A percentile compares a stretch with the other conserved stretches of the same genome.
Conservation (phyloP, 2,797 vertebrate genomes). For the Hemibagrus guttatus region DNA sequence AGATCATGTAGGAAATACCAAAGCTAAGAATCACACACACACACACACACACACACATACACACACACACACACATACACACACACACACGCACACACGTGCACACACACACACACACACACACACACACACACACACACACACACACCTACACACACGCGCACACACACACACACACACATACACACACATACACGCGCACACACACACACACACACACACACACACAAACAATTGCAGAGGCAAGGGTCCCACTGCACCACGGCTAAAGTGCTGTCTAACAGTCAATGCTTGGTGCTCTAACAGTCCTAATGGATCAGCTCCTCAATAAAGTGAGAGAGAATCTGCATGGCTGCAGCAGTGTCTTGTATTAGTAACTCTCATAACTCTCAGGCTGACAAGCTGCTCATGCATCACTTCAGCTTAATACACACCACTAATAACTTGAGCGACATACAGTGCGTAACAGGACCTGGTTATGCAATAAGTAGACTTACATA, state of each 20-base stretch:
- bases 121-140: not conserved
- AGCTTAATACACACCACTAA: constrained; percentile 6
- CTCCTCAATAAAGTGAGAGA: constrained; percentile 43
- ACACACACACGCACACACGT: not conserved
- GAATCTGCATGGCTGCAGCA: constrained; percentile 31
- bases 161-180: constrained; percentile 20
- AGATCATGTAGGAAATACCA: constrained; percentile 37
- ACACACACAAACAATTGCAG: not conserved
- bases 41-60: constrained; percentile 5
- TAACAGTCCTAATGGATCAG: constrained; percentile 45
- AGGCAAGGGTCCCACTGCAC: constrained; percentile 12
- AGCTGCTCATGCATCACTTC: constrained; percentile 8
- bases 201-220: constrained; percentile 16
- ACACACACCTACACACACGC: too few species aligned
- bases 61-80: not conserved
- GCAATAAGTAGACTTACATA: not conserved
- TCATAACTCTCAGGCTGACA: constrained; percentile 7
- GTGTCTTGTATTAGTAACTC: constrained; percentile 17
- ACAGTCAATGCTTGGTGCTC: constrained; percentile 44
- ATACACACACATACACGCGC: constrained; percentile 11
- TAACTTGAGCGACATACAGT: not conserved
- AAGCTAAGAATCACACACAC: constrained; percentile 33
- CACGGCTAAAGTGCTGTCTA: constrained; percentile 13
- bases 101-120: constrained; percentile 1
- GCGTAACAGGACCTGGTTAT: not conserved